Conservation (phyloP, 2,797 vertebrate genomes). For the Chaetophractus vellerosus region DNA sequence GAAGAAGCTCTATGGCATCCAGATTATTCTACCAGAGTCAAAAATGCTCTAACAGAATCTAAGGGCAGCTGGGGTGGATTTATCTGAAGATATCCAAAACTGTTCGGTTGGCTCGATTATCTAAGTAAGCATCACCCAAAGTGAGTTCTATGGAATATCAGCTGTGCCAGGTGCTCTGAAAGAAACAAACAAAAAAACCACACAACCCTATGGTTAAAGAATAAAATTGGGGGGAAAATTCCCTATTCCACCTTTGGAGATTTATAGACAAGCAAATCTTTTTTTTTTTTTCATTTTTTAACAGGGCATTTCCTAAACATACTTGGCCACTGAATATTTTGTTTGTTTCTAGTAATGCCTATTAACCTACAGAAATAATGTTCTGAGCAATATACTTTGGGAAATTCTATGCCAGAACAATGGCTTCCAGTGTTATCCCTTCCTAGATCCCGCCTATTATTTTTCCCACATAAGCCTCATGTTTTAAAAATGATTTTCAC, state of each 20-base stretch:
- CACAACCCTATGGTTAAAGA: not conserved
- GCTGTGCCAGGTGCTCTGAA: slow-evolving; percentile 20
- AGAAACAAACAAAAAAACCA: not conserved
- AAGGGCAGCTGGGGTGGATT: not conserved
- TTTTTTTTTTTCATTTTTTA: slow-evolving; percentile 5
- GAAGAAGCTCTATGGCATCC: not conserved
- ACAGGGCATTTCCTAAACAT: slow-evolving; percentile 5
- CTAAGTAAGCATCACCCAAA: not conserved
- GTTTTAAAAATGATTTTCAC: slow-evolving; percentile 52
- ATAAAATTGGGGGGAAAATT: not conserved
- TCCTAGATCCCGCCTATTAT: not conserved
- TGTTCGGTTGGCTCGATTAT: not conserved
- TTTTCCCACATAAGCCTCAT: slow-evolving; percentile 21
- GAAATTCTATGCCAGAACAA: slow-evolving; percentile 21
- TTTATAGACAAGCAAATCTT: slow-evolving; percentile 25
- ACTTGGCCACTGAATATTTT: slow-evolving; percentile 5
- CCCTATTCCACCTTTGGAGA: not conserved
- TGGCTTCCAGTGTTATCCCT: not conserved
- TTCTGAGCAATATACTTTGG: not conserved
- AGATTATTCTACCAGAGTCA: slow-evolving; percentile 2
- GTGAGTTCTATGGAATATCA: not conserved
- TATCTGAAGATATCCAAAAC: not conserved
- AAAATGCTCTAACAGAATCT: slow-evolving; percentile 48
- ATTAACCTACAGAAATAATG: slow-evolving; percentile 34
- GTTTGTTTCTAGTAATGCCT: not conserved